phyloP scores from a whole-genome alignment of 2,888 invertebrate species.

The Papilio protenor region DNA sequence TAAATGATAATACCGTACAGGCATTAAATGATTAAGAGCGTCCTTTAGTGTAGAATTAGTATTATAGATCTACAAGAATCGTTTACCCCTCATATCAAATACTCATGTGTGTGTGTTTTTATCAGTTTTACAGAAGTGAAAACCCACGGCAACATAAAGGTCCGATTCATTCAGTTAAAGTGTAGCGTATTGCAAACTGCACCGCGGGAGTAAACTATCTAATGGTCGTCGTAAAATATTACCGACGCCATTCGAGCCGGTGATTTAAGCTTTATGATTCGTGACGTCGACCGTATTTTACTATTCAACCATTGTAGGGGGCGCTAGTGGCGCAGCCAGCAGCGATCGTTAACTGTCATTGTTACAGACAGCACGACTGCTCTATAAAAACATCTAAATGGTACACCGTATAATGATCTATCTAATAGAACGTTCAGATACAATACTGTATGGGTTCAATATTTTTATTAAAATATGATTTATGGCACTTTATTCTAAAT shows the following conservation, averaged over 20 bases:
- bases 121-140: not conserved
- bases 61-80: not conserved
- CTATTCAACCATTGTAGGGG: conserved; percentile 47
- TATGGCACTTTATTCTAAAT: too few species aligned
- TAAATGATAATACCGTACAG: not conserved
- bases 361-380: conserved; percentile 25
- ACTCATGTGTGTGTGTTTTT: not conserved
- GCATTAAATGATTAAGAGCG: not conserved
- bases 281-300: conserved; percentile 49
- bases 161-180: conserved; percentile 21
- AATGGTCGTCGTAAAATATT: conserved; percentile 56
- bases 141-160: not conserved
- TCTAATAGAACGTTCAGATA: not conserved
- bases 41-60: not conserved
- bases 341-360: conserved; percentile 38
- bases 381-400: conserved; percentile 25
- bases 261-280: conserved; percentile 56
- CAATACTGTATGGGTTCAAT: too few species aligned
- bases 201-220: conserved; percentile 44
- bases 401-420: not conserved
- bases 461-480: too few species aligned
- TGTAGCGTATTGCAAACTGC: conserved; percentile 38
- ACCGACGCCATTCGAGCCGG: conserved; percentile 52
- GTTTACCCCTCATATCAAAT: too few species aligned
- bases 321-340: conserved; percentile 16